These are phyloP conservation scores for Notechis scutatus DNA, from an alignment of 2,113 vertebrate genomes.

Conservation along the genomic window DNA sequence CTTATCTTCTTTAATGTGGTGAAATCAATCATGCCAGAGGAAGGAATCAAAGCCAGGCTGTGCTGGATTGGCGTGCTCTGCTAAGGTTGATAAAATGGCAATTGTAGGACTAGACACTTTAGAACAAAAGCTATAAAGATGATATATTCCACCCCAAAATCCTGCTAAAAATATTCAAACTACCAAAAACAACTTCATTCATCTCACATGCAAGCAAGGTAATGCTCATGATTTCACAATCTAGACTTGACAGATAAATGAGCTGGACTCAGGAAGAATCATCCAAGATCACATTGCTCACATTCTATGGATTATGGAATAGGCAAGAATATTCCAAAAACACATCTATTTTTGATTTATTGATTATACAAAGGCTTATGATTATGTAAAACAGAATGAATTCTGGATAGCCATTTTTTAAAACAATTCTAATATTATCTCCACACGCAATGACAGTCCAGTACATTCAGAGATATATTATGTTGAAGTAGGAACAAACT, in stretches of 20 bases:
- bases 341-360: neutral
- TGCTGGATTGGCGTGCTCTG: neutral
- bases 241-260: neutral
- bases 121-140: neutral
- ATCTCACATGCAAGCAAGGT: neutral
- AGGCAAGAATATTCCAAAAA: neutral
- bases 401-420: neutral
- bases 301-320: neutral
- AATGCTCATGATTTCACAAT: neutral
- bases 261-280: neutral
- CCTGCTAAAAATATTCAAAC: neutral
- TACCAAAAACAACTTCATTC: neutral
- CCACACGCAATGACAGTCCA: neutral
- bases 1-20: neutral
- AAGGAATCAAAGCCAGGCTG: neutral
- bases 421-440: neutral
- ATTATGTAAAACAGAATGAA: neutral
- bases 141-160: neutral
- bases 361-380: neutral
- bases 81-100: neutral
- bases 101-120: neutral
- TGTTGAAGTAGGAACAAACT: neutral
- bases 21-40: neutral
- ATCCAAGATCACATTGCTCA: neutral
- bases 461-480: neutral